Evolutionary conservation across 2,888 invertebrate genomes (phyloP), one percentile per base, ranked within the genome.

Genomic region (Camponotus fellah): DNA sequence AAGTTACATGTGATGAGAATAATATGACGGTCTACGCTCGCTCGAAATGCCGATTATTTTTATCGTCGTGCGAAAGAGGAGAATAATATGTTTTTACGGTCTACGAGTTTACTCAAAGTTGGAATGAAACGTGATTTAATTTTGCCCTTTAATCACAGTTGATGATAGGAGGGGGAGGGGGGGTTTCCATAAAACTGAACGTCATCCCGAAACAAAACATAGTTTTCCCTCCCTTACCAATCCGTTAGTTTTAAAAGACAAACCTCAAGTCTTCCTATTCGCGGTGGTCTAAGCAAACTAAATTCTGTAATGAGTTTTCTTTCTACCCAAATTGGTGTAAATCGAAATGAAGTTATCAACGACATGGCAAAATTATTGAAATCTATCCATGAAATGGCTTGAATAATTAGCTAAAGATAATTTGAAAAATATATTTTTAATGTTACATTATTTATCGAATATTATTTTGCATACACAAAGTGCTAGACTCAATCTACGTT

Each of bases 291-390:
- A 71, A 34, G 60, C 46, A 80, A 80, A 71, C 79, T 71, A 9
- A 71, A 80, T 71, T 71, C 60, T 46, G 71, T 80, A 80, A 80
- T 46, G 72, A 71, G 72, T 80, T 79, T 71, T 60, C 79, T 80
- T 40, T 46, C 37, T 34, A 21, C 37, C 60, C 79, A 80, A 80
- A 80, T 80, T 80, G 71, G 46, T 53, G 72, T 71, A 80, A 80
- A 80, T 80, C 72, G 79, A 71, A 80, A 80, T 71, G 72, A 80
- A 80, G 71, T 80, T 80, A 80, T 80, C 79, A 80, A 80, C 69
- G 79, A 37, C n/a, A 53, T 46, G 37, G 60, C 46, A 37, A 79
- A 79, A 60, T 71, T 60, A 80, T 71, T 80, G 60, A 32, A 60
- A 79, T 17, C 37, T 46, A 60, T 34, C 43, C 60, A n/a, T 26